Base-by-base conservation (phyloP, 2,888 invertebrate species). In the Panzeria rudis region DNA sequence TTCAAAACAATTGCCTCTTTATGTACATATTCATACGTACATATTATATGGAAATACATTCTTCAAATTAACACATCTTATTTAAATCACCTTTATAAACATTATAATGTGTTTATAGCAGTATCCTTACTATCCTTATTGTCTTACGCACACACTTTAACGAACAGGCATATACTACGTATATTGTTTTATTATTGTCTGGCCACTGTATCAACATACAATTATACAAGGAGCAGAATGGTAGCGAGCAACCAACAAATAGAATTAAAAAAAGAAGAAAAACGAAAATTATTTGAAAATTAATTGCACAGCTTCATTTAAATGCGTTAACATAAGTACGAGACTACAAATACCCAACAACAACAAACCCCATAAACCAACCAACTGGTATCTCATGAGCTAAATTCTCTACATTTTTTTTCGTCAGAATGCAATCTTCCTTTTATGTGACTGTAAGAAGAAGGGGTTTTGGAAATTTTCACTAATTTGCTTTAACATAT, bases 271-370 rank as follows among this genome's bases (percentile, higher is more conserved):
- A 69, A 41, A 64, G 11, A 59, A 56, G 44, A 44, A 54, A 38
- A 11, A 41, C 25, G 8, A 50, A 66, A 83, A 77, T 71, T 76
- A 72, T 80, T 76, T 80, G 56, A 68, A 80, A 84, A 80, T 84
- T 84, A 84, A 84, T 84, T 84, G 84, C 84, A 76, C 76, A 66
- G 84, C 76, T 84, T 84, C 84, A 84, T 76, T 80, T 80, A 80
- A 84, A 80, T 80, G 84, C 76, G 76, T 80, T 72, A 76, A 84
- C 76, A 84, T 73, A 64, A 62, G 69, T 47, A 66, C 35, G 20
- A 50, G 41, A 15, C 32, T 38, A 50, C 38, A 69, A 69, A 69
- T 59, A 56, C 3, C 23, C 50, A 38, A 44, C 20, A 52, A 64
- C 35, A 62, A 32, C 47, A 35, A 38, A 4, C 20, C 29, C 32